Evolutionary conservation across 2,797 vertebrate genomes (phyloP), one percentile per base, ranked within the genome.

Genomic region (Chloroceryle inda): DNA sequence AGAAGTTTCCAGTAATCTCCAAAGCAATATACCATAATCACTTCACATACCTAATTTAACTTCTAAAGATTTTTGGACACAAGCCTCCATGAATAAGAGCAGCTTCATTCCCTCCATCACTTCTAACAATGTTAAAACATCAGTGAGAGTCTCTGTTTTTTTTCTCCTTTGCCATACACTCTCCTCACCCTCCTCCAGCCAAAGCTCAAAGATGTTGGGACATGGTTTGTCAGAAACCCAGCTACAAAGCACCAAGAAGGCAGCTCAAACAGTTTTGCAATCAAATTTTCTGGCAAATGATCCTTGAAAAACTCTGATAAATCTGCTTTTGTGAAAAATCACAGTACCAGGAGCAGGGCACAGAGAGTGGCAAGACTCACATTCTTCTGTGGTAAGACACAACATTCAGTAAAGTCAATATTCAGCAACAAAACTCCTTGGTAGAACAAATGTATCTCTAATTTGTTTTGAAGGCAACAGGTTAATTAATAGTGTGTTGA

Each of bases 41-140:
- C 42, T 56, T 79, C 9, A 40, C 20, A 35, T 29, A 69, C 35
- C 16, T 47, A 49, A 13, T 58, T 66, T 53, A 37, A 45, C 19
- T 68, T 74, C 44, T 49, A 40, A 58, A 52, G 19, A 15, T 31
- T 31, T 89, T 52, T 22, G 33, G 14, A 31, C 29, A 68, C 27
- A 68, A 83, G 9, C 0, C 38, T 29, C 7, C 23, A 42, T 0
- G 0, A 56, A 72, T 17, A 9, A 26, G 61, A 82, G 35, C 9
- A 12, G 3, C 8, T 55, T 8, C 3, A 6, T 42, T 61, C 6
- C 17, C 20, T 12, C 10, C 16, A 47, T 22, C 33, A 21, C 33
- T 61, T 58, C 6, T 9, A 44, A 35, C 8, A 7, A 45, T 14
- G 37, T 20, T 61, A 27, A 50, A 63, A 64, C 31, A 68, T 7